Base-by-base conservation (phyloP, 1,140 invertebrate genomes). In the Alviniconcha marisindica region DNA sequence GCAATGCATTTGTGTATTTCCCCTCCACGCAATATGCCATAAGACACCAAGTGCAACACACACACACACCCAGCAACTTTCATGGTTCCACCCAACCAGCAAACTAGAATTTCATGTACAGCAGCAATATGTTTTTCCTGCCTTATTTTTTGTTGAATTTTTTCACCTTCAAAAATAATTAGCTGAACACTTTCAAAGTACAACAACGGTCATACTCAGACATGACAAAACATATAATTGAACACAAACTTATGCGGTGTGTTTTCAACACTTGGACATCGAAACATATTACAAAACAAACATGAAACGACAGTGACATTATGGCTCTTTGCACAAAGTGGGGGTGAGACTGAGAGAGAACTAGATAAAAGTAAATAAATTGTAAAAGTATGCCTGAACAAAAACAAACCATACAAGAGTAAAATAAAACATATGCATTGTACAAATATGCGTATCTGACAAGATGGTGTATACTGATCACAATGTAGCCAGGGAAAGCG, bases 31-130 rank as follows among this genome's bases (percentile, higher is more conserved):
- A 51, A 76, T 54, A 51, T 76, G 44, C 42, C 73, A 76, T n/a
- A 51, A 76, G 14, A 76, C 73, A 76, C 73, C 73, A 54, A 76
- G 73, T 76, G 73, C 73, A 76, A 76, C 73, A 76, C 28, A 76
- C 42, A 76, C 73, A 76, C 73, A 76, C 42, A 76, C 73, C 42
- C 21, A 74, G 40, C 7, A 0, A 40, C 44, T 48, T 18, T n/a
- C n/a, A n/a, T 48, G 44, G 7, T 48, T 48, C 44, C 7, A 10
- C 44, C 44, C 44, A n/a, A n/a, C 44, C 7, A 48, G 44, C 44
- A 10, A 48, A 48, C 44, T 48, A 18, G 18, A 48, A 48, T 48
- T 48, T 48, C 18, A 48, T 48, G 44, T 48, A 48, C 44, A 48
- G 44, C 44, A 48, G 44, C 44, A 48, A 48, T 48, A 10, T 48